Percentiles rank a stretch among this genome's conserved stretches.
Evolutionary conservation across 2,113 vertebrate genomes (phyloP).

Genomic region (Mus spicilegus): DNA sequence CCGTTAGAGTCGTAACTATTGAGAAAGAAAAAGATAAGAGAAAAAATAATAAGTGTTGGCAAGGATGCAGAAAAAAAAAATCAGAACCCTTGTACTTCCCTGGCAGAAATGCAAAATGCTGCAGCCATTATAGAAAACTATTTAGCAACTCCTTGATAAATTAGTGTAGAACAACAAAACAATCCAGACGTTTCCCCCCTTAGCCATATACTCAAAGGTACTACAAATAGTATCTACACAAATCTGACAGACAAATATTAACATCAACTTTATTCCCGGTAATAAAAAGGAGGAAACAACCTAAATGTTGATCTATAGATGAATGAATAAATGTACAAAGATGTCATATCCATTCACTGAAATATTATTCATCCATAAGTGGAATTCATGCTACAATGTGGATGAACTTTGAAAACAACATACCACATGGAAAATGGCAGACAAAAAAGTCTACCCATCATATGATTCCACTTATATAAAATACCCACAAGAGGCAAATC

Average conservation of each 20-base stretch:
- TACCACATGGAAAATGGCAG: background rate
- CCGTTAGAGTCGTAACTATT: background rate
- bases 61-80: background rate
- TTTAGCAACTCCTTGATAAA: background rate
- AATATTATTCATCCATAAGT: slow-evolving; percentile 10
- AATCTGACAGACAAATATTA: background rate
- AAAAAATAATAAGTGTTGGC: background rate
- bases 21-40: background rate
- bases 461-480: background rate
- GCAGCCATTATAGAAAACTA: background rate
- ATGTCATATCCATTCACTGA: background rate
- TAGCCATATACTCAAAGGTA: background rate
- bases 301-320: background rate
- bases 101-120: background rate
- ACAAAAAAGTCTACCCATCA: background rate
- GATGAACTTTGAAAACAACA: background rate
- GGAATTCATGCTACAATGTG: background rate
- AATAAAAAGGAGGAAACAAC: background rate
- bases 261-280: background rate
- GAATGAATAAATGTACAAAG: background rate
- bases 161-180: background rate
- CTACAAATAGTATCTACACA: background rate
- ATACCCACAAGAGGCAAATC: background rate
- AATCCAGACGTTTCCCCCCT: background rate
- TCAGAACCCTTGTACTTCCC: background rate